Evolutionary conservation across 2,113 vertebrate species (phyloP).

Genomic region (Pyxicephalus adspersus): DNA sequence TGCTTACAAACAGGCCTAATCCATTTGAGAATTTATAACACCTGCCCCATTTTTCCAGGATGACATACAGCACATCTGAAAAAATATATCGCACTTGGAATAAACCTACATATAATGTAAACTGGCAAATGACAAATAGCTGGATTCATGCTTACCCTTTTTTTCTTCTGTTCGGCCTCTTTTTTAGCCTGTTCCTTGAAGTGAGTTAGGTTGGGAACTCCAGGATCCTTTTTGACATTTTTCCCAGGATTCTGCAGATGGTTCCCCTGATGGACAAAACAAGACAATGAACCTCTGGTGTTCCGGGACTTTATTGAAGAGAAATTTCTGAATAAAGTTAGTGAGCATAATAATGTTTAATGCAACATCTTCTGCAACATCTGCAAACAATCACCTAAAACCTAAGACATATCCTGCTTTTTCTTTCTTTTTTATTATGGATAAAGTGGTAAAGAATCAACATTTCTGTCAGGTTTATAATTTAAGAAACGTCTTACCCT

Average conservation of each 20-base stretch:
- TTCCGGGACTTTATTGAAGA: neutral
- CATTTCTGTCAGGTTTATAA: too few relatives aligned
- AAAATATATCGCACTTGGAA: too few relatives aligned
- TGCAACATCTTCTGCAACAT: too few relatives aligned
- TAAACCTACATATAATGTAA: too few relatives aligned
- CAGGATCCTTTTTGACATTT: slow-evolving; percentile 59
- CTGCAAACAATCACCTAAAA: too few relatives aligned
- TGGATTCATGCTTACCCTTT: slow-evolving; percentile 67
- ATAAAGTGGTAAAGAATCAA: too few relatives aligned
- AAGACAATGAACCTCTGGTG: neutral
- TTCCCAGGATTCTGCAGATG: slow-evolving; percentile 19
- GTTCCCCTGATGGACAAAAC: slow-evolving; percentile 16
- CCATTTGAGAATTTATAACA: too few relatives aligned
- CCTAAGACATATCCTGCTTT: too few relatives aligned
- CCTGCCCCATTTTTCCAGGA: too few relatives aligned
- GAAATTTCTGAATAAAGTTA: neutral
- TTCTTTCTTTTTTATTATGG: neutral
- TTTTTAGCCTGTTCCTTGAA: slow-evolving; percentile 69
- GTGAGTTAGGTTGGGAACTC: slow-evolving; percentile 60
- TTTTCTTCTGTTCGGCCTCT: slow-evolving; percentile 69
- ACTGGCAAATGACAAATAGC: neutral
- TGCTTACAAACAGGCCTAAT: too few relatives aligned
- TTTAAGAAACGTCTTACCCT: too few relatives aligned
- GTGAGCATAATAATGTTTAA: neutral
- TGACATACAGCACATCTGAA: too few relatives aligned